phyloP scores from a whole-genome alignment of 2,888 invertebrate genomes.

The Atrina japonica region DNA sequence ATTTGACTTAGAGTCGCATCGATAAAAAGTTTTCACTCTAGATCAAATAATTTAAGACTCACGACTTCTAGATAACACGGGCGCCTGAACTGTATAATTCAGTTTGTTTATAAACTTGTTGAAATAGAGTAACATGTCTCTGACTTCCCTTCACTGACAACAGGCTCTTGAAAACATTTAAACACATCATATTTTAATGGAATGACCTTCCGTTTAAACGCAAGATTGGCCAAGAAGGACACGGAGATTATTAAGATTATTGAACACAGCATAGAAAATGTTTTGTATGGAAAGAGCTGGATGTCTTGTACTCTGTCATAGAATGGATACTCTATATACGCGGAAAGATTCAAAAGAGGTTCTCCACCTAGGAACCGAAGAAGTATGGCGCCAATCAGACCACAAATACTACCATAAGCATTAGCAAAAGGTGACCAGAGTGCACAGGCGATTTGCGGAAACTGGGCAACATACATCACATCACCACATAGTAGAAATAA shows the following conservation, averaged over 20 bases:
- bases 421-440: constrained; percentile 56
- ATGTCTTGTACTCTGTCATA: constrained; percentile 42
- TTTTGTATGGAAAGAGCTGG: constrained; percentile 61
- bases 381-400: constrained; percentile 87
- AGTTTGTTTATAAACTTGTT: too few species aligned
- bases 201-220: constrained; percentile 43
- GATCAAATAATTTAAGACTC: too few species aligned
- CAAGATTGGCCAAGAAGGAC: constrained; percentile 46
- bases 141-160: too few species aligned
- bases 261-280: constrained; percentile 56
- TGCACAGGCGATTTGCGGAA: constrained; percentile 63
- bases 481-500: constrained; percentile 61
- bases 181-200: constrained; percentile 40
- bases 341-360: constrained; percentile 85
- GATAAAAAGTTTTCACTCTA: too few species aligned
- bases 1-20: too few species aligned
- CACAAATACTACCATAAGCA: constrained; percentile 65
- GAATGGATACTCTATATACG: constrained; percentile 51
- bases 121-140: too few species aligned
- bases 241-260: constrained; percentile 40
- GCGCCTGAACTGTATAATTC: too few species aligned
- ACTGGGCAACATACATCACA: constrained; percentile 64
- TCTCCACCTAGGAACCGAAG: constrained; percentile 92
- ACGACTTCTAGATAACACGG: too few species aligned
- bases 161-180: constrained; percentile 21